These are phyloP conservation scores for Drosophila triauraria DNA, from an alignment of 1,140 invertebrate genomes.

Conservation along the genomic window DNA sequence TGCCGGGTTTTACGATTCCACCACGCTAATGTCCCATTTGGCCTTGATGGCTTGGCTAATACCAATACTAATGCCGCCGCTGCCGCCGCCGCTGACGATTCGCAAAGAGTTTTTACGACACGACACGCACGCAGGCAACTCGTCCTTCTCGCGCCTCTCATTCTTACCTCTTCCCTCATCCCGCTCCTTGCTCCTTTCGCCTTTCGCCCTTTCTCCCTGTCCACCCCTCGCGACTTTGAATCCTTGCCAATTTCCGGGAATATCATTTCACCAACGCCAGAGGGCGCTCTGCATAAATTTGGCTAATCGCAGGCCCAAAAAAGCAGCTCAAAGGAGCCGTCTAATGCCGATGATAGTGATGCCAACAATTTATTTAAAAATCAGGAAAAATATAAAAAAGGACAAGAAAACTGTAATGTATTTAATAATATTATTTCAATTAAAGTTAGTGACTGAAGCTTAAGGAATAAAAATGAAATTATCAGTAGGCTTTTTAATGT, in stretches of 20 bases:
- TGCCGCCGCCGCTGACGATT: constrained; percentile 55
- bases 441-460: background rate
- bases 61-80: constrained; percentile 21
- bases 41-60: constrained; percentile 62
- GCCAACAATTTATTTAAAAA: constrained; percentile 1
- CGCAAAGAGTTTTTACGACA: constrained; percentile 81
- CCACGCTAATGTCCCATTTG: constrained; percentile 69
- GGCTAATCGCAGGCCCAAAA: constrained; percentile 41
- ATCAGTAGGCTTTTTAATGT: too few relatives aligned
- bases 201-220: constrained; percentile 3
- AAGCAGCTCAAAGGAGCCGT: constrained; percentile 48
- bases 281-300: constrained; percentile 73
- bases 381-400: background rate
- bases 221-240: constrained; percentile 38
- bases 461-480: too few relatives aligned
- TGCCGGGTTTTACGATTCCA: constrained; percentile 65
- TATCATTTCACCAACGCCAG: constrained; percentile 73
- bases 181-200: constrained; percentile 1
- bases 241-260: constrained; percentile 83
- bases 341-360: constrained; percentile 37
- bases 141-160: background rate
- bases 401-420: background rate
- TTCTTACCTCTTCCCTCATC: constrained; percentile 7
- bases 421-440: too few relatives aligned
- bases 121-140: constrained; percentile 34